Percentiles rank a stretch among this genome's conserved stretches.
Conservation (phyloP, 2,113 vertebrate species). For the Rhynchomys soricoides region DNA sequence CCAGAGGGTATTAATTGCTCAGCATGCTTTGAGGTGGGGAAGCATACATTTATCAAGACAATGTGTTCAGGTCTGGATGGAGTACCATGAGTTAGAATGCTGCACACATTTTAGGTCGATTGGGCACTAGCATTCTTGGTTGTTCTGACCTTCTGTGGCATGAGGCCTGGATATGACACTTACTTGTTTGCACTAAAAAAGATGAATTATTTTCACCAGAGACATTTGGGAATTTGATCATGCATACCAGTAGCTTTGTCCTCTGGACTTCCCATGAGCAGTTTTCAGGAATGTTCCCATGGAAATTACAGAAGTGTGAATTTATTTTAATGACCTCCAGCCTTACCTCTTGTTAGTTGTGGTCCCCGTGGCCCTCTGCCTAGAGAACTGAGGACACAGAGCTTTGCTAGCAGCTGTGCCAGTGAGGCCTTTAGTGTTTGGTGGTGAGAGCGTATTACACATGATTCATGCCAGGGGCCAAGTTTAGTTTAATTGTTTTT, state of each 20-base stretch:
- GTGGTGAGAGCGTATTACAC: not conserved
- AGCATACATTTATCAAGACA: conserved; percentile 82
- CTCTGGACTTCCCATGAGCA: not conserved
- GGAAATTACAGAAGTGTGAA: not conserved
- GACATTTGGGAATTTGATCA: not conserved
- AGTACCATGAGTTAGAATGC: conserved; percentile 79
- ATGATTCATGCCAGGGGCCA: not conserved
- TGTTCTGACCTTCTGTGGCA: not conserved
- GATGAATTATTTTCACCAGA: not conserved
- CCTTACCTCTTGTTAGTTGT: not conserved
- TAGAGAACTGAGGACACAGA: not conserved
- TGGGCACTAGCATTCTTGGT: conserved; percentile 37
- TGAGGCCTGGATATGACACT: not conserved
- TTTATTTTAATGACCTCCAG: not conserved
- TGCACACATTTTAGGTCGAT: conserved; percentile 14
- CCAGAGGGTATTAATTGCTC: conserved; percentile 86
- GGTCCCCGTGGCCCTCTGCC: not conserved
- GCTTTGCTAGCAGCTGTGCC: not conserved
- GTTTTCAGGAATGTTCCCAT: not conserved
- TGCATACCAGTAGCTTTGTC: not conserved
- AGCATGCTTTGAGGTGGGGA: conserved; percentile 82
- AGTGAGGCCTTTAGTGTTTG: not conserved
- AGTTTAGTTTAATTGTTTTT: not conserved
- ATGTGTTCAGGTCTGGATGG: conserved; percentile 77
- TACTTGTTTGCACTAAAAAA: not conserved